Evolutionary conservation across 2,797 vertebrate genomes (phyloP).

Genomic region (Dermochelys coriacea): DNA sequence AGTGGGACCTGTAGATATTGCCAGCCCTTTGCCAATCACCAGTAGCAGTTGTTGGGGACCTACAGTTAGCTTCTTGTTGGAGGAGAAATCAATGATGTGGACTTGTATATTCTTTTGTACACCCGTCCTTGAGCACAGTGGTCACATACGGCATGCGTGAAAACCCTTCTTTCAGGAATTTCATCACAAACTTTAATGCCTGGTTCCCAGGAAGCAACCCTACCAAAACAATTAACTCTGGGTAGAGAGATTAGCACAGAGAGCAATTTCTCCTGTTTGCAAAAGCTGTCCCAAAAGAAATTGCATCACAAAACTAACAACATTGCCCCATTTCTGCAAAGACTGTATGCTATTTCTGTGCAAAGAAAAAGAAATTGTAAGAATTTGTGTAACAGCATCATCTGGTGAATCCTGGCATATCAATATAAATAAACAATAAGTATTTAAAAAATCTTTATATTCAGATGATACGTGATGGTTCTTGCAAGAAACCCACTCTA

Average conservation of each 20-base stretch:
- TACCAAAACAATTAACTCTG: background rate
- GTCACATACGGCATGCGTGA: background rate
- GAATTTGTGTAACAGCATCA: constrained; percentile 13
- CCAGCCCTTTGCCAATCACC: background rate
- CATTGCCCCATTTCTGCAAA: background rate
- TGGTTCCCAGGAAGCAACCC: background rate
- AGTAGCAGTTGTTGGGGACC: background rate
- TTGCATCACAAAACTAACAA: background rate
- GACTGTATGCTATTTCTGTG: background rate
- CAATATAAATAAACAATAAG: background rate
- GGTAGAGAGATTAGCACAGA: background rate
- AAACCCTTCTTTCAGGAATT: background rate
- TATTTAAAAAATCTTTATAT: background rate
- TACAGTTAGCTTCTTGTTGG: background rate
- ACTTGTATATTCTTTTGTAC: background rate
- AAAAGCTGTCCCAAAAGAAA: background rate
- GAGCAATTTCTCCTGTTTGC: background rate
- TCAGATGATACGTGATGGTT: background rate
- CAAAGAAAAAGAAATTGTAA: background rate
- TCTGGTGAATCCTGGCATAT: background rate
- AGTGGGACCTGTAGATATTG: background rate
- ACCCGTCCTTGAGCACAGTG: background rate
- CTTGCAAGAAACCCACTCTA: background rate
- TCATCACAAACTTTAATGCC: background rate
- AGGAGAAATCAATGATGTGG: background rate